phyloP scores from a whole-genome alignment of 1,140 invertebrate genomes.

The Adelges cooleyi region DNA sequence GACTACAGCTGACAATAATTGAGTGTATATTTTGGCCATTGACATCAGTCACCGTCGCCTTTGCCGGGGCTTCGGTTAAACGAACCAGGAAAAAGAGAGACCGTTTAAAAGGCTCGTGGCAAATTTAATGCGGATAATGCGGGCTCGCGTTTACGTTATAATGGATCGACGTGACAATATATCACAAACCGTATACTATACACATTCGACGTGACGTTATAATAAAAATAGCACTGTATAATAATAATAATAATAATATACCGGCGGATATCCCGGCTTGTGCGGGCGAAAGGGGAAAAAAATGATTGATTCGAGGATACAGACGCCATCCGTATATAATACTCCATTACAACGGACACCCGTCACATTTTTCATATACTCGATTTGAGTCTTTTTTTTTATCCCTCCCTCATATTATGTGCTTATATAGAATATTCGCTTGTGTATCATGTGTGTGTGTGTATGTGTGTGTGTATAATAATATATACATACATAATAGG shows the following conservation, averaged over 20 bases:
- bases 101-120: not conserved
- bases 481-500: not conserved
- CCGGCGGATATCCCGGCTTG: not conserved
- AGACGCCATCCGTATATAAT: conserved; percentile 13
- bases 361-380: conserved; percentile 17
- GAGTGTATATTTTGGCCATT: too few relatives aligned
- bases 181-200: conserved; percentile 4
- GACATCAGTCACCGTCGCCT: too few relatives aligned
- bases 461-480: not conserved
- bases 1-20: too few relatives aligned
- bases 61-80: not conserved
- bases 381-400: too few relatives aligned
- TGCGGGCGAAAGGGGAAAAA: not conserved
- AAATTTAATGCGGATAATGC: conserved; percentile 1
- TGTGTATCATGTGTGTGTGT: not conserved
- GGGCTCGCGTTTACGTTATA: not conserved
- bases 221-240: conserved; percentile 12
- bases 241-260: not conserved
- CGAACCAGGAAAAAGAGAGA: not conserved
- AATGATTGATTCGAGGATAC: conserved; percentile 24
- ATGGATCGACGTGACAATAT: conserved; percentile 15
- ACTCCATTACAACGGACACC: conserved; percentile 27
- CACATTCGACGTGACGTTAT: conserved; percentile 21
- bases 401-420: not conserved
- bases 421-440: not conserved